Base-by-base conservation (phyloP, 2,113 vertebrate genomes). In the Carassius auratus region DNA sequence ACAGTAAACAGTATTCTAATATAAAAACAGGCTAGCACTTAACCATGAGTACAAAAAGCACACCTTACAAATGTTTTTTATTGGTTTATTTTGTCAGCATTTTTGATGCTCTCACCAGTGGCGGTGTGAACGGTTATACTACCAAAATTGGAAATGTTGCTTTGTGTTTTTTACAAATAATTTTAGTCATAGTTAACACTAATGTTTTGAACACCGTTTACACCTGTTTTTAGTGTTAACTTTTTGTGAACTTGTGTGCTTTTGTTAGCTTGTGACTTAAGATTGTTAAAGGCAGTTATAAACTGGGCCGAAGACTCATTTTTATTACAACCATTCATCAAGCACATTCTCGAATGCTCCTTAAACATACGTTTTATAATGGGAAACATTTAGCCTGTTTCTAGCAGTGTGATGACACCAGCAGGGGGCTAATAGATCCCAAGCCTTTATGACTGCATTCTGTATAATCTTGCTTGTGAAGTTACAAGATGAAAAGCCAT, bases 381-480 rank as follows among this genome's bases (percentile, higher is more conserved):
- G 42, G 38, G 23, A 84, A 61, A 48, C 36, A 2, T 33, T 76
- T 61, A 75, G 59, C 73, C 38, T 48, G 57, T 76, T 48, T 76
- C n/a, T 33, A 50, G 38, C 57, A 9, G 73, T 38, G 48, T 3
- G 71, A 62, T 50, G n/a, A 75, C 8, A 61, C 45, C 83, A 76
- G 73, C 83, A 76, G 83, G 73, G 73, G 71, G 71, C 55, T 76
- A 84, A 76, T 76, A 76, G 42, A 76, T 30, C 57, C 17, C 48
- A 84, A n/a, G 73, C 23, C 69, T 57, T 57, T 59, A 64, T 76
- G 83, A 50, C 71, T 84, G 69, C 69, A 62, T 74, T 84, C 38
- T 4, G 52, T 75, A 61, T 75, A 61, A 84, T 59, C 69, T 42
- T 38, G n/a, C 82, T 84, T 30, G n/a, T 59, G 52, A 84, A 75